Percentiles rank a stretch among this genome's conserved stretches.
Conservation (phyloP, 1,140 invertebrate genomes). For the Drosophila eugracilis region DNA sequence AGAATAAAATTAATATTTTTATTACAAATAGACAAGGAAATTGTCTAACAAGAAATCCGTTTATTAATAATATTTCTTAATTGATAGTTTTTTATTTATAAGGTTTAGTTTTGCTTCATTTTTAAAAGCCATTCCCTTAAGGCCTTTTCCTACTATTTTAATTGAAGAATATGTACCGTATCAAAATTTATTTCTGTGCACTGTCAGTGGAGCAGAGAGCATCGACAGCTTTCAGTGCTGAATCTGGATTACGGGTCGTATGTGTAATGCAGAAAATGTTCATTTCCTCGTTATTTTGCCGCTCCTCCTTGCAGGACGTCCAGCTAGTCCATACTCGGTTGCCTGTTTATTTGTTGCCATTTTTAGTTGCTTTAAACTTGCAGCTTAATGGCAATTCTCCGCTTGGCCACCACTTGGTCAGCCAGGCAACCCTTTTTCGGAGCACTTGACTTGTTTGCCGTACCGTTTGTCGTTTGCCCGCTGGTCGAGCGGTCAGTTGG, state of each 20-base stretch:
- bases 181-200: conserved; percentile 9
- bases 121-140: too few relatives aligned
- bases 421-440: conserved; percentile 14
- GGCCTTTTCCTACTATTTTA: too few relatives aligned
- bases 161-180: not conserved
- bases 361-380: conserved; percentile 80
- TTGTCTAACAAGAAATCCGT: too few relatives aligned
- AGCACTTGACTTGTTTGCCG: conserved; percentile 68
- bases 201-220: conserved; percentile 8
- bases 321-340: conserved; percentile 10
- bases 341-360: conserved; percentile 75
- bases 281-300: conserved; percentile 12
- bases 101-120: not conserved
- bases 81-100: too few relatives aligned
- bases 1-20: too few relatives aligned
- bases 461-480: conserved; percentile 48
- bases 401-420: conserved; percentile 51
- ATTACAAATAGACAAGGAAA: too few relatives aligned
- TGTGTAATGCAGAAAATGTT: conserved; percentile 56
- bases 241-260: conserved; percentile 66
- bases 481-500: conserved; percentile 38
- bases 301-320: conserved; percentile 2
- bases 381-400: conserved; percentile 78
- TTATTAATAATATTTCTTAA: too few relatives aligned
- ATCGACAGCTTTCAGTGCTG: conserved; percentile 64